Evolutionary conservation across 2,797 vertebrate genomes (phyloP).

Genomic region (Anguilla anguilla): DNA sequence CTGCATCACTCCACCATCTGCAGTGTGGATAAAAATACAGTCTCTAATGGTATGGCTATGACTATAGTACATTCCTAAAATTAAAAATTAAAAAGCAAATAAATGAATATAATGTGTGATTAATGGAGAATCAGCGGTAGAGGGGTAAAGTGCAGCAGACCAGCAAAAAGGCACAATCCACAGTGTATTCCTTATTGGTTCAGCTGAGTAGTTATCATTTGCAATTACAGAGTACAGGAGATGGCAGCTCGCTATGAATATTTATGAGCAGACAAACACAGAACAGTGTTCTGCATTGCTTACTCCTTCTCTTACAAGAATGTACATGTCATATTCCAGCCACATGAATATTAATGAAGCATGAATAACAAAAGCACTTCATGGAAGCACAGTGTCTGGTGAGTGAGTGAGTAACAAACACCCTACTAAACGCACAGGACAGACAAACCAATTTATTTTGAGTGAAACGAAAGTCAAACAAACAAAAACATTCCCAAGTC

Average conservation of each 20-base stretch:
- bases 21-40: not conserved
- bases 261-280: conserved; percentile 5
- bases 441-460: not conserved
- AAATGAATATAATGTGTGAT: not conserved
- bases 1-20: not conserved
- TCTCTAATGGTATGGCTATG: not conserved
- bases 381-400: not conserved
- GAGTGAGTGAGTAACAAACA: not conserved
- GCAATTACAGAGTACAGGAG: not conserved
- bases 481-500: not conserved
- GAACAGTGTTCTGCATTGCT: not conserved
- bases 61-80: not conserved
- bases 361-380: not conserved
- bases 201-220: not conserved
- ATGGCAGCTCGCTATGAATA: not conserved
- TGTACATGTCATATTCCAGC: not conserved
- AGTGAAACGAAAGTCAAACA: not conserved
- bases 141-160: not conserved
- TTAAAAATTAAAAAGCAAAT: not conserved
- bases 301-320: not conserved
- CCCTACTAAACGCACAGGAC: not conserved
- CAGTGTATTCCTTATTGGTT: not conserved
- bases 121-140: not conserved
- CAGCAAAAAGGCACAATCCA: not conserved
- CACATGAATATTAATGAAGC: not conserved